Percentiles rank a stretch among this genome's conserved stretches.
phyloP scores from a whole-genome alignment of 2,113 vertebrate species.

The Prietella phreatophila region DNA sequence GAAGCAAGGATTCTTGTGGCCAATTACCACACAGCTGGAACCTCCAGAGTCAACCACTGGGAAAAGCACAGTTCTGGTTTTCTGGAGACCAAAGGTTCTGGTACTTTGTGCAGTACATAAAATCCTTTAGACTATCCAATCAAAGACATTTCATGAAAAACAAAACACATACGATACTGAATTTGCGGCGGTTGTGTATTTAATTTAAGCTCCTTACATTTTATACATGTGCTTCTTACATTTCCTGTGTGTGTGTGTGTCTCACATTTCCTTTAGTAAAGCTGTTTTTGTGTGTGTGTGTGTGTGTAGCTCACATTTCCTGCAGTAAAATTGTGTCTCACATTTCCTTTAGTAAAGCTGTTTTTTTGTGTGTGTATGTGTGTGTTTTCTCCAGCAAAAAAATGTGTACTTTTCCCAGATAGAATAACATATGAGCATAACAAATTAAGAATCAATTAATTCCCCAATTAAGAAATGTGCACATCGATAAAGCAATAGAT shows the following conservation, averaged over 20 bases:
- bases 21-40: background rate
- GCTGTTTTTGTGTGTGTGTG: too few species aligned
- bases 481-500: background rate
- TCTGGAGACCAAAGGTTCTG: background rate
- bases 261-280: background rate
- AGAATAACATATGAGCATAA: background rate
- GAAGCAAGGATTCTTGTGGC: background rate
- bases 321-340: background rate
- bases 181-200: background rate
- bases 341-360: background rate
- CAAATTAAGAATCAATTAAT: background rate
- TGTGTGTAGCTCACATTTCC: too few species aligned
- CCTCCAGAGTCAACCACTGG: background rate
- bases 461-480: background rate
- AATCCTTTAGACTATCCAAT: background rate
- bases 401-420: background rate
- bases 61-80: background rate
- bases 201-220: background rate
- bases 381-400: background rate
- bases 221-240: background rate
- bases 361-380: background rate
- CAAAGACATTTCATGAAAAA: background rate
- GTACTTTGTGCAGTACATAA: background rate
- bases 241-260: background rate
- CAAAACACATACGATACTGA: background rate